phyloP scores from a whole-genome alignment of 2,113 vertebrate genomes.

The Echinops telfairi region DNA sequence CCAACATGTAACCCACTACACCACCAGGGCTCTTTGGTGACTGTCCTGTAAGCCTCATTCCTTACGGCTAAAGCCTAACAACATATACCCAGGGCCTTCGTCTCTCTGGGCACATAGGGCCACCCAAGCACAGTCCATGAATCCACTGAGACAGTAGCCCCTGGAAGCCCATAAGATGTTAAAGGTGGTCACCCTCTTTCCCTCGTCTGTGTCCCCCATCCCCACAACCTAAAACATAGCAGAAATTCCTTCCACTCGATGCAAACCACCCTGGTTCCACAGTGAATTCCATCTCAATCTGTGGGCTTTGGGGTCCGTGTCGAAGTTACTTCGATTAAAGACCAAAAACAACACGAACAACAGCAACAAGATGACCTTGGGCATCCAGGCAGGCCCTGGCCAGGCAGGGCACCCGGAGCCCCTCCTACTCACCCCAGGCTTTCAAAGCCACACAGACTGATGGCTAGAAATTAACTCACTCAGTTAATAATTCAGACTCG shows the following conservation, averaged over 20 bases:
- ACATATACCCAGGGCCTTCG: neutral
- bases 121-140: neutral
- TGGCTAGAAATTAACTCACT: conserved; percentile 70
- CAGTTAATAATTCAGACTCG: conserved; percentile 80
- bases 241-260: conserved; percentile 2
- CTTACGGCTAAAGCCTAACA: neutral
- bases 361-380: neutral
- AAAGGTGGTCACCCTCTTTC: neutral
- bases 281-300: neutral
- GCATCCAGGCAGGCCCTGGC: conserved; percentile 31
- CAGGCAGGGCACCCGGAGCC: neutral
- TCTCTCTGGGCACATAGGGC: conserved; percentile 5
- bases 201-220: neutral
- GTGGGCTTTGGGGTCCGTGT: neutral
- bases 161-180: neutral
- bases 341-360: neutral
- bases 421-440: neutral
- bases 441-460: neutral
- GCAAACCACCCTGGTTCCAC: conserved; percentile 7
- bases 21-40: neutral
- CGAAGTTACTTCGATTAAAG: conserved; percentile 37
- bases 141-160: neutral
- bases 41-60: neutral
- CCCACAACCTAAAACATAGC: neutral
- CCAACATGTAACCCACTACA: neutral